Base-by-base conservation (phyloP, 2,797 vertebrate species). In the Sciaenops ocellatus region DNA sequence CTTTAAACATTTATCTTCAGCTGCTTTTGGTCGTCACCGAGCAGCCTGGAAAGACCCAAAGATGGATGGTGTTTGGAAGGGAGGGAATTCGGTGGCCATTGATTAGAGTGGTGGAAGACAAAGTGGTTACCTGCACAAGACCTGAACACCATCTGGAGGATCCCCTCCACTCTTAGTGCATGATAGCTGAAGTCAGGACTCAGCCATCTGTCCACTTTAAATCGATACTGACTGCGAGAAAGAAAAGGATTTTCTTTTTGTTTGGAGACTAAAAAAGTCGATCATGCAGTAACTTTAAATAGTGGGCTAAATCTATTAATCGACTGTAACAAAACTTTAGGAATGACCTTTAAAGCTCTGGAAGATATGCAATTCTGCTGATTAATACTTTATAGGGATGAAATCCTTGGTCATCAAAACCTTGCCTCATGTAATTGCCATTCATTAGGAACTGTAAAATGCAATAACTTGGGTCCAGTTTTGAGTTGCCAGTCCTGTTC, bases 1-100 rank as follows among this genome's bases (percentile, higher is more conserved):
- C 80, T 78, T 83, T 87, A 79, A 68, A 83, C 89, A 91, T 93
- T 93, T 80, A 93, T 95, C 91, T 92, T 89, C 66, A 70, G 77
- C 70, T 52, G 65, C 51, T 74, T 91, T 92, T 80, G 79, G 86
- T 92, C 83, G n/a, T 88, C 88, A 66, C 70, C 34, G 16, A 41
- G 76, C 76, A 70, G 73, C 85, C 78, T 70, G 82, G 76, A 89
- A 89, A 90, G 76, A 85, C 89, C 66, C 38, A 7, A 87, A 92
- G 92, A 93, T 90, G 84, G 85, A 94, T 91, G 87, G 78, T 79
- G 86, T 89, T 89, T 92, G 80, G 85, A 85, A 68, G 64, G 78
- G 65, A 71, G 56, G 75, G 76, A 67, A 73, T 91, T 88, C 20
- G 20, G 79, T 89, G 85, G 82, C 52, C 86, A 89, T 87, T 92